Evolutionary conservation across 2,113 vertebrate species (phyloP), one percentile per base, ranked within the genome.

Genomic region (Brienomyrus brachyistius): DNA sequence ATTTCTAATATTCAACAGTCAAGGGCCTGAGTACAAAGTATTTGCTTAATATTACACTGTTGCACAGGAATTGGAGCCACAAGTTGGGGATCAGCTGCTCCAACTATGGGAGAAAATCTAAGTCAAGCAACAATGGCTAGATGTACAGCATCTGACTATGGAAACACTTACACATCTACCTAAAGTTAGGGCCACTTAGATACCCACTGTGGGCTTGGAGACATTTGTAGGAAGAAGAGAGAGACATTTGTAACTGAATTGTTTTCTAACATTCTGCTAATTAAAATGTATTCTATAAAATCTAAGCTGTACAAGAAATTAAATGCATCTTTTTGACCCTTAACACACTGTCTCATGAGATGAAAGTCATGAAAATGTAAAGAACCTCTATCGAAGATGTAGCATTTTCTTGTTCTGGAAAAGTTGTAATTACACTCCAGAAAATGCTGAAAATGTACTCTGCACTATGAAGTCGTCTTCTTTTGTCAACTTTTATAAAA

Each of bases 11-110:
- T 84, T 48, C 45, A 10, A 84, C 23, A 47, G 85, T 11, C 27
- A 52, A 35, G 9, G 9, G 4, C 1, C 11, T 50, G 47, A 51
- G 51, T 35, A 8, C 21, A 27, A 5, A 15, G 9, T 13, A 9
- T 52, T 31, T 23, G 3, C 48, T 59, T 59, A 3, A 7, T n/a
- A 45, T 54, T 31, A 50, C 35, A 17, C 2, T 80, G 8, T 48
- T 92, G 54, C 77, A 11, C 83, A 99, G 98, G 98, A 99, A 91
- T 92, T 99, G 90, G 98, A 98, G 91, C 95, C 98, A 7, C 96
- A 97, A 87, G 95, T 97, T 90, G 98, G 97, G 88, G 95, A 95
- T 88, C 96, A 97, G 91, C 93, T 99, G 91, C 90, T 98, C 74
- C 94, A 95, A 82, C 95, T 98, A 89, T 99, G 98, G 98, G 97